These are phyloP conservation scores for Colletes gigas DNA, from an alignment of 1,140 invertebrate species.

Conservation along the genomic window DNA sequence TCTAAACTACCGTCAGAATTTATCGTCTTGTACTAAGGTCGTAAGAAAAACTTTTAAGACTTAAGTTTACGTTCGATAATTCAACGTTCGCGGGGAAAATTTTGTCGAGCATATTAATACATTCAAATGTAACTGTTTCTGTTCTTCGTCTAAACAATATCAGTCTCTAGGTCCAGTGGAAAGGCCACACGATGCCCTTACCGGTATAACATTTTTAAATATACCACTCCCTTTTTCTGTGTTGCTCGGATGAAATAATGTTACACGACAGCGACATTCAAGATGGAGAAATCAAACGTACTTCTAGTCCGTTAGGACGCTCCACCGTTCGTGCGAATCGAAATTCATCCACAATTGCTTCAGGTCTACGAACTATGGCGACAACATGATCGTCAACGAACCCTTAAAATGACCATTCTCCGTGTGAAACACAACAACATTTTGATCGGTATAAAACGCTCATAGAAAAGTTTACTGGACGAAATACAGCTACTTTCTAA, in stretches of 20 bases:
- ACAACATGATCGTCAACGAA: constrained; percentile 55
- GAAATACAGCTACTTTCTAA: constrained; percentile 66
- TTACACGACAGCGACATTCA: constrained; percentile 40
- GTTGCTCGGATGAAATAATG: constrained; percentile 57
- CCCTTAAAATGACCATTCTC: constrained; percentile 48
- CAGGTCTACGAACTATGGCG: constrained; percentile 57
- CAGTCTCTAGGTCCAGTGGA: constrained; percentile 63
- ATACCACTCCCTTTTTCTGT: constrained; percentile 43
- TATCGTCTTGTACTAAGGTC: background rate
- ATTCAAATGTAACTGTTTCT: constrained; percentile 18
- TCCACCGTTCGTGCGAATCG: constrained; percentile 15
- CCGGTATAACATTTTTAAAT: constrained; percentile 62
- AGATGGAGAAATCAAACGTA: constrained; percentile 33
- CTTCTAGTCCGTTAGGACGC: constrained; percentile 1
- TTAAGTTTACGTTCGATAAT: background rate
- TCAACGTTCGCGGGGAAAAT: background rate
- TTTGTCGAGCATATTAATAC: background rate
- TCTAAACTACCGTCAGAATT: background rate
- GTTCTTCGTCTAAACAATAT: constrained; percentile 58
- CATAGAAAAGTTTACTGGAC: constrained; percentile 75
- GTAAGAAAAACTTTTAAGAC: background rate
- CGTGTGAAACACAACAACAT: constrained; percentile 64
- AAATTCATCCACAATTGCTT: constrained; percentile 10
- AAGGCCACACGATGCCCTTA: constrained; percentile 61
- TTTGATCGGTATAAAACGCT: constrained; percentile 75